These are phyloP conservation scores for Botia kubotai DNA, from an alignment of 2,797 vertebrate genomes.

Conservation along the genomic window DNA sequence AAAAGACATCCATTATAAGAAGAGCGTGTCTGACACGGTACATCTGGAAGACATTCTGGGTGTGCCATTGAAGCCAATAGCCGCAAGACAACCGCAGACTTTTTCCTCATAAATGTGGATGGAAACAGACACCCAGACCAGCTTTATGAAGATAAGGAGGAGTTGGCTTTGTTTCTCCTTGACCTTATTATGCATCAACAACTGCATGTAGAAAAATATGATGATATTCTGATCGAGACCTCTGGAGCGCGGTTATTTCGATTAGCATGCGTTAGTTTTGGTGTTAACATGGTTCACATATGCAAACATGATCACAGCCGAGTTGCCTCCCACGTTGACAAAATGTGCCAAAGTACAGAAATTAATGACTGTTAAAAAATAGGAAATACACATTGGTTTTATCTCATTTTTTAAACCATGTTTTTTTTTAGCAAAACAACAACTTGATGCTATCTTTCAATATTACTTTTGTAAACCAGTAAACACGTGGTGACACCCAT, in stretches of 20 bases:
- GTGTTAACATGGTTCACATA: constrained; percentile 48
- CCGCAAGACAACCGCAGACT: constrained; percentile 48
- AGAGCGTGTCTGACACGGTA: constrained; percentile 6
- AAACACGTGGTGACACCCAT: too few species aligned
- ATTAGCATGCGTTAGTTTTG: constrained; percentile 55
- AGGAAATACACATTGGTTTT: constrained; percentile 10
- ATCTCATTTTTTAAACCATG: constrained; percentile 7
- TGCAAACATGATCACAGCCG: constrained; percentile 50
- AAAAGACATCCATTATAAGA: neutral
- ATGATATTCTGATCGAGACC: constrained; percentile 33
- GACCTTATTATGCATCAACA: constrained; percentile 50
- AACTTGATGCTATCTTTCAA: neutral
- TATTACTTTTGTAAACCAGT: too few species aligned
- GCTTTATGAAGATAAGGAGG: constrained; percentile 49
- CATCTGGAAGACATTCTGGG: constrained; percentile 26
- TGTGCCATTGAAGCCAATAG: constrained; percentile 42
- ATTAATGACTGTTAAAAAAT: constrained; percentile 29
- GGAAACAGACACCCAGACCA: constrained; percentile 28
- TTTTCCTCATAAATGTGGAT: constrained; percentile 53
- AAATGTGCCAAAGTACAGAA: constrained; percentile 14
- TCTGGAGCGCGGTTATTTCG: constrained; percentile 49
- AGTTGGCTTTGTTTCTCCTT: constrained; percentile 45
- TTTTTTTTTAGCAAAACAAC: neutral
- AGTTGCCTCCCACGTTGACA: constrained; percentile 51
- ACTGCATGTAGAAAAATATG: constrained; percentile 30